These are phyloP conservation scores for Araneus ventricosus DNA, from an alignment of 1,140 invertebrate genomes.

Conservation along the genomic window DNA sequence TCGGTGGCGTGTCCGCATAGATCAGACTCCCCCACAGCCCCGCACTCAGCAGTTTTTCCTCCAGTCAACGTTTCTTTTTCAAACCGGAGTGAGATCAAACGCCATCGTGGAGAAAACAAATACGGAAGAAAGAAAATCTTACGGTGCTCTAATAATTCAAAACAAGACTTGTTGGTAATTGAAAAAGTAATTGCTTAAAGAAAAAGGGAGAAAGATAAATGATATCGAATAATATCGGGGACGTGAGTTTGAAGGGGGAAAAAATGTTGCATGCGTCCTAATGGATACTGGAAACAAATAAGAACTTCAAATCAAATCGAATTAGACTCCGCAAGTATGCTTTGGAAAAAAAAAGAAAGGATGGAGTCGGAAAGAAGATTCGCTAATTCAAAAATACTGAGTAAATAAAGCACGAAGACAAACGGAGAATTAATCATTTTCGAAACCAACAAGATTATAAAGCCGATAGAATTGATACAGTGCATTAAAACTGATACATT, in stretches of 20 bases:
- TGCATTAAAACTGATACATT: too few relatives aligned
- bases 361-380: neutral
- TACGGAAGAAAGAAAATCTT: neutral
- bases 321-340: neutral
- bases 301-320: neutral
- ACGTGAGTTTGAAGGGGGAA: neutral
- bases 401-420: neutral
- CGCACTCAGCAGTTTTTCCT: neutral
- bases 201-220: neutral
- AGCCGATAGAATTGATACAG: too few relatives aligned
- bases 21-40: neutral
- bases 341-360: neutral
- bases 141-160: neutral
- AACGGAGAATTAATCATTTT: too few relatives aligned
- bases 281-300: neutral
- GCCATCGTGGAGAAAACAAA: neutral
- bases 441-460: too few relatives aligned
- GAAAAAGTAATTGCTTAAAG: neutral
- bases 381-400: neutral
- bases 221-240: neutral
- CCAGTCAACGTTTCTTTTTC: neutral
- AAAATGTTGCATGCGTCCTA: neutral
- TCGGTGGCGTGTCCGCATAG: neutral
- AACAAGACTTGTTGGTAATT: neutral
- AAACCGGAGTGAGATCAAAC: neutral